Evolutionary conservation across 2,797 vertebrate species (phyloP).

Genomic region (Neopelma chrysocephalum): DNA sequence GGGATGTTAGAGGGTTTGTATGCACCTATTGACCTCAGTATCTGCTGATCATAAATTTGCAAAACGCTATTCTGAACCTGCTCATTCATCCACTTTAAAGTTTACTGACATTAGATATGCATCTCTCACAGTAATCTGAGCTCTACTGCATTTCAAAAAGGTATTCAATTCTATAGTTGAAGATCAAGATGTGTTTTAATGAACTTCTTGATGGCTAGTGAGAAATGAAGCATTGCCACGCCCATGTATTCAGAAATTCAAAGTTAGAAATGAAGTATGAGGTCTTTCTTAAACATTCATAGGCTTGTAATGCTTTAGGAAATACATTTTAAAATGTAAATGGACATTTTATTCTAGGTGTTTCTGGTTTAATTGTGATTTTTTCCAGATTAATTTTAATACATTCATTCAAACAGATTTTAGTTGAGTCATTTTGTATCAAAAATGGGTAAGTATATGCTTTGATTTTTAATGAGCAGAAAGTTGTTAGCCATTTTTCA

Average conservation of each 20-base stretch:
- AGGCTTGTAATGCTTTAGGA: background rate
- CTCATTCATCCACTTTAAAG: background rate
- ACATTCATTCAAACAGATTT: background rate
- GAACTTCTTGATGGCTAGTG: background rate
- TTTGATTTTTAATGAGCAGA: conserved; percentile 33
- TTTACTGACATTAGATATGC: background rate
- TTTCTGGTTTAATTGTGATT: background rate
- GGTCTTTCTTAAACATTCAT: background rate
- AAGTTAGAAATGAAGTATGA: background rate
- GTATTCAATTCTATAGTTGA: background rate
- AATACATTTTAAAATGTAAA: background rate
- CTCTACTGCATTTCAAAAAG: background rate
- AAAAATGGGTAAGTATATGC: background rate
- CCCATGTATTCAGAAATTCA: background rate
- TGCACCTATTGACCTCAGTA: background rate
- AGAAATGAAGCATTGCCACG: background rate
- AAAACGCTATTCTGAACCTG: background rate
- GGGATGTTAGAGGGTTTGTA: background rate
- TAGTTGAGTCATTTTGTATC: background rate
- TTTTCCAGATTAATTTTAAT: background rate
- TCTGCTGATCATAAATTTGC: background rate
- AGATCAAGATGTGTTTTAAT: background rate
- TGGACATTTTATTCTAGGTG: background rate
- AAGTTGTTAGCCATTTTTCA: conserved; percentile 53
- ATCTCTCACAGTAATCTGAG: background rate